Percentiles rank a stretch among this genome's conserved stretches.
phyloP scores from a whole-genome alignment of 2,888 invertebrate genomes.

The Macrosiphum euphorbiae region DNA sequence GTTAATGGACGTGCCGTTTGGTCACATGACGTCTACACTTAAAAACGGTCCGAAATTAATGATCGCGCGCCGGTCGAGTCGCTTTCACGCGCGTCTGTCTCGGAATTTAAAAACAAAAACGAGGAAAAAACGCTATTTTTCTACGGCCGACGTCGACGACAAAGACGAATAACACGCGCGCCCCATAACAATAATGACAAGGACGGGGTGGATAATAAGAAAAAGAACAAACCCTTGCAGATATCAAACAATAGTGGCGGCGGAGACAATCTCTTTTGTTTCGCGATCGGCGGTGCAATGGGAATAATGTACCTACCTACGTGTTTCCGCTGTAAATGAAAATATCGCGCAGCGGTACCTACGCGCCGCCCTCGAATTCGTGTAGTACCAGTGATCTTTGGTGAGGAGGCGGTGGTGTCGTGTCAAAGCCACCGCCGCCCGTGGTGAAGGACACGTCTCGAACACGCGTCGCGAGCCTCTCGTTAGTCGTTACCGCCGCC shows the following conservation, averaged over 20 bases:
- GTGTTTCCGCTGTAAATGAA: neutral
- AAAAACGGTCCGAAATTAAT: conserved; percentile 44
- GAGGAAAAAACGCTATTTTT: neutral
- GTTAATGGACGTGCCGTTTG: conserved; percentile 57
- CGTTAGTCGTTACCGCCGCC: neutral
- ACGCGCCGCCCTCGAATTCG: neutral
- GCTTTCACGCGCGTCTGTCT: conserved; percentile 14
- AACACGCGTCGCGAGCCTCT: neutral
- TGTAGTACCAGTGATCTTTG: neutral
- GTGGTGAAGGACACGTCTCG: neutral
- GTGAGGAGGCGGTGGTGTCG: neutral
- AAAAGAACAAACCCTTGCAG: neutral
- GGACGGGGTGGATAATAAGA: neutral
- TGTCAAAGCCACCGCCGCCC: neutral
- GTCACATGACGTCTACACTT: conserved; percentile 57
- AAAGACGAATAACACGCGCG: neutral
- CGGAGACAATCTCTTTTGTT: neutral
- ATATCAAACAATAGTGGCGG: neutral
- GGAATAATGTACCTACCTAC: neutral
- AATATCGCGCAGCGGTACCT: neutral
- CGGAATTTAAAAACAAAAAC: neutral
- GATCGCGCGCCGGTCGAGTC: neutral
- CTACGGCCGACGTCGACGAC: neutral
- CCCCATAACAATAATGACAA: neutral
- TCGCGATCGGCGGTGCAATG: neutral